Evolutionary conservation across 1,140 invertebrate species (phyloP), one percentile per base, ranked within the genome.

Genomic region (Agrilus planipennis): DNA sequence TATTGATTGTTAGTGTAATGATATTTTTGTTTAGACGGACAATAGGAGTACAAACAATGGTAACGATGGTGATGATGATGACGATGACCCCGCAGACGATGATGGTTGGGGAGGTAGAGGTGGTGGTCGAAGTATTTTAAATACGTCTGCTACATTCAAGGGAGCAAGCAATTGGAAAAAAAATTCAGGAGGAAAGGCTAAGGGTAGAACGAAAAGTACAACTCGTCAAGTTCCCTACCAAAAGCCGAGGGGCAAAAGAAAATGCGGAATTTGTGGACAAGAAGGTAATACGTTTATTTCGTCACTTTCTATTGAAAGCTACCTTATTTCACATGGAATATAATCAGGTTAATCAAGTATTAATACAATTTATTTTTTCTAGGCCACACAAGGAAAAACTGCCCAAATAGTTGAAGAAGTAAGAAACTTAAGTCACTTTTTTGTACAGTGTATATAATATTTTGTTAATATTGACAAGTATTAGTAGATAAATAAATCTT

Each of bases 281-380:
- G 56, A 60, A 52, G 56, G 55, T 57, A 49, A 21, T 19, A 31
- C n/a, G n/a, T n/a, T n/a, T n/a, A n/a, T n/a, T n/a, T n/a, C n/a
- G n/a, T n/a, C n/a, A n/a, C n/a, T n/a, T n/a, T n/a, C n/a, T n/a
- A n/a, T n/a, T n/a, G n/a, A n/a, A n/a, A n/a, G n/a, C n/a, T n/a
- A n/a, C n/a, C n/a, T n/a, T n/a, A n/a, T n/a, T n/a, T n/a, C n/a
- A n/a, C n/a, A n/a, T n/a, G n/a, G n/a, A n/a, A n/a, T n/a, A n/a
- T n/a, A n/a, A n/a, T n/a, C n/a, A n/a, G n/a, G n/a, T n/a, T n/a
- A n/a, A n/a, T n/a, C n/a, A n/a, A n/a, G n/a, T n/a, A n/a, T n/a
- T n/a, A n/a, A n/a, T n/a, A n/a, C n/a, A n/a, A 15, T 18, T 34
- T 34, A 18, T 34, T 27, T 34, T 25, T 41, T 46, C 12, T 35